A percentile compares a stretch with the other conserved stretches of the same genome.
Evolutionary conservation across 2,888 invertebrate genomes (phyloP).

Genomic region (Rhagium mordax): DNA sequence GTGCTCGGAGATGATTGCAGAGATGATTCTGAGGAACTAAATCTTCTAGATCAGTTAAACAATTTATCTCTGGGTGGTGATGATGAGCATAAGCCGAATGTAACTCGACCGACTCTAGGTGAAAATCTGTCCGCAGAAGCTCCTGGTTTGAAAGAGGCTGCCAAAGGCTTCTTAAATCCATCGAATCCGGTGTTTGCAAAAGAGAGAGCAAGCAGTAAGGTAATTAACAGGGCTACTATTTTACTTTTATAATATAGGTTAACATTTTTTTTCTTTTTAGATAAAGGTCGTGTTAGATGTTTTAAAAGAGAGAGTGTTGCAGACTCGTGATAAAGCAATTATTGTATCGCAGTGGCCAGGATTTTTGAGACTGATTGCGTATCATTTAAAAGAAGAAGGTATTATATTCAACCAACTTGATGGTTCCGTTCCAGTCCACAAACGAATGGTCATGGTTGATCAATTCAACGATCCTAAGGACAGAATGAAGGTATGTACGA

Average conservation of each 20-base stretch:
- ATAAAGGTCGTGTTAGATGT: conserved; percentile 53
- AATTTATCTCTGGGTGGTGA: conserved; percentile 72
- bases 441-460: conserved; percentile 80
- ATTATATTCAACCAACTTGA: conserved; percentile 79
- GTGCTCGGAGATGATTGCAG: conserved; percentile 29
- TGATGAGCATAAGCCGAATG: conserved; percentile 53
- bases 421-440: conserved; percentile 82
- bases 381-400: conserved; percentile 73
- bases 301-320: conserved; percentile 71
- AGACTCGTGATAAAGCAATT: conserved; percentile 79
- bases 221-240: conserved; percentile 49
- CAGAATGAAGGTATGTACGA: conserved; percentile 72
- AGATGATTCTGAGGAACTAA: conserved; percentile 68
- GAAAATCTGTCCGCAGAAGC: conserved; percentile 56
- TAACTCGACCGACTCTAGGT: conserved; percentile 35
- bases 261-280: conserved; percentile 43
- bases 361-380: conserved; percentile 81
- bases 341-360: conserved; percentile 96
- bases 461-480: conserved; percentile 78
- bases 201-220: conserved; percentile 77
- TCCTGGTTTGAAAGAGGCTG: conserved; percentile 73
- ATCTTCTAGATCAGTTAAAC: conserved; percentile 77
- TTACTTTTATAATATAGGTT: neutral
- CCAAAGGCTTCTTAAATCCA: conserved; percentile 76
- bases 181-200: conserved; percentile 82